These are phyloP conservation scores for Bombylius major DNA, from an alignment of 2,888 invertebrate species.

Conservation along the genomic window DNA sequence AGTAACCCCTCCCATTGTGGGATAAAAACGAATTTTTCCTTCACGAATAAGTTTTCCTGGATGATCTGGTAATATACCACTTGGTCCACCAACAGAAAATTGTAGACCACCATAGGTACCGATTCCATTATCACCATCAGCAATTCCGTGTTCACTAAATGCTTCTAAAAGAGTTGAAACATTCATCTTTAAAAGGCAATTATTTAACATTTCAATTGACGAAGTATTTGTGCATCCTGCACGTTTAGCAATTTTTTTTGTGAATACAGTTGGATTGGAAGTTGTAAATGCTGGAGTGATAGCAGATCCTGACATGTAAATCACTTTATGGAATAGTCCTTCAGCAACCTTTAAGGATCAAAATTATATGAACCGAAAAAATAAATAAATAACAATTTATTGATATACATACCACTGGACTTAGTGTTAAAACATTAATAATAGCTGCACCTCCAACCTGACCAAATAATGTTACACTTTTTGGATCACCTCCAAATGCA, in stretches of 20 bases:
- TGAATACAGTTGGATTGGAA: slow-evolving; percentile 28
- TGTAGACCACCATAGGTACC: slow-evolving; percentile 28
- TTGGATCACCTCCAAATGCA: slow-evolving; percentile 40
- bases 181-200: slow-evolving; percentile 31
- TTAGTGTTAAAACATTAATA: slow-evolving; percentile 37
- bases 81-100: slow-evolving; percentile 32
- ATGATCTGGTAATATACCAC: slow-evolving; percentile 29
- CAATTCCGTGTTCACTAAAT: slow-evolving; percentile 27
- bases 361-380: slow-evolving; percentile 14
- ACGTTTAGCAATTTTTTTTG: slow-evolving; percentile 29
- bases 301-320: slow-evolving; percentile 42
- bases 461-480: slow-evolving; percentile 40
- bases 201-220: slow-evolving; percentile 26
- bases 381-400: neutral
- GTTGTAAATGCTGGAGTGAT: slow-evolving; percentile 40
- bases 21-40: slow-evolving; percentile 28
- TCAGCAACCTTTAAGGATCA: slow-evolving; percentile 17
- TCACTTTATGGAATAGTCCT: slow-evolving; percentile 40
- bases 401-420: slow-evolving; percentile 29
- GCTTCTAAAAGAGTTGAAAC: slow-evolving; percentile 31
- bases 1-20: slow-evolving; percentile 38
- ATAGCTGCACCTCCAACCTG: slow-evolving; percentile 42
- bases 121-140: slow-evolving; percentile 19
- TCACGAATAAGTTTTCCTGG: slow-evolving; percentile 26
- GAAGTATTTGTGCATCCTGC: slow-evolving; percentile 30